phyloP scores from a whole-genome alignment of 2,113 vertebrate species.

The Rhinogobius similis region DNA sequence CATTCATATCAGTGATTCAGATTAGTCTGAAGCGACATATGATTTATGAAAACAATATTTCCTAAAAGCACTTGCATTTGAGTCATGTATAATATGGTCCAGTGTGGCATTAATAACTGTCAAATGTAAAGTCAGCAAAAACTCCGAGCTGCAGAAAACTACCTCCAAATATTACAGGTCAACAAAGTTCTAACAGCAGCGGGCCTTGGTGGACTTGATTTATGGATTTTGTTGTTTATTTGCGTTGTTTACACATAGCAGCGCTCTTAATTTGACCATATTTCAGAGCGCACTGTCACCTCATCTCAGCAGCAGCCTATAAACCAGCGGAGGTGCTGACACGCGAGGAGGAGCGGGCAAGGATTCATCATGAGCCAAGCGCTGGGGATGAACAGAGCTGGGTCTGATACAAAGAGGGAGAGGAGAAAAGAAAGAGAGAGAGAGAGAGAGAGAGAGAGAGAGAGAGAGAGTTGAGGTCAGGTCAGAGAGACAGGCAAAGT shows the following conservation, averaged over 20 bases:
- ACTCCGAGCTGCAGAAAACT: constrained; percentile 14
- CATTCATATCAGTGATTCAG: neutral
- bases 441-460: neutral
- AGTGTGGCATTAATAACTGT: constrained; percentile 9
- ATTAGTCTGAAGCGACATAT: constrained; percentile 12
- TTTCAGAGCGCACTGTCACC: constrained; percentile 66
- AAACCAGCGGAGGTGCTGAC: constrained; percentile 69
- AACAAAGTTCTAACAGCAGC: constrained; percentile 49
- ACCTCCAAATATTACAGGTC: constrained; percentile 49
- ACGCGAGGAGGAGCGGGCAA: constrained; percentile 61
- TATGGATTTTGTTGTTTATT: constrained; percentile 51
- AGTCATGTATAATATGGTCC: constrained; percentile 7
- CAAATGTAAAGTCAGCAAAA: constrained; percentile 31
- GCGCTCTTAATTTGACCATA: constrained; percentile 70
- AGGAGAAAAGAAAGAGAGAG: neutral
- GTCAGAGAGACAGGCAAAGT: too few species aligned
- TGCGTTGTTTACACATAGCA: constrained; percentile 68
- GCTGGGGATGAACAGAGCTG: constrained; percentile 51
- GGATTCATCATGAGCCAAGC: constrained; percentile 65
- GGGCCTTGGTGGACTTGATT: constrained; percentile 41
- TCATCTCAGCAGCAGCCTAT: constrained; percentile 66
- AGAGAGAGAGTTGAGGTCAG: neutral
- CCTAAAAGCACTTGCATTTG: constrained; percentile 5
- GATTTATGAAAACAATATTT: constrained; percentile 30
- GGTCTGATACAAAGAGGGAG: constrained; percentile 35